Evolutionary conservation across 2,888 invertebrate genomes (phyloP).

Genomic region (Tineola bisselliella): DNA sequence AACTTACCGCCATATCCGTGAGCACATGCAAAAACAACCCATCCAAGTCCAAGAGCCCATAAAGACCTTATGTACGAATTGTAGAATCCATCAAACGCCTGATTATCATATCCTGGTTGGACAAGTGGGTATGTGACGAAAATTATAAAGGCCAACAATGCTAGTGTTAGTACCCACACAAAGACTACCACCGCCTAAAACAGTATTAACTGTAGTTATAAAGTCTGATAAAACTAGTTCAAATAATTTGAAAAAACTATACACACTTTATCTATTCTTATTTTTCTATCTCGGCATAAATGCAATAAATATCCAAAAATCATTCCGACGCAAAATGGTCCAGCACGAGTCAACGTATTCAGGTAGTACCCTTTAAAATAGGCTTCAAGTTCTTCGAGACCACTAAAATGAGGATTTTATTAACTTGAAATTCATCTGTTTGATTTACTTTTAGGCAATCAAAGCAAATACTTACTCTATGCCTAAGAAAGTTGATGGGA

Average conservation of each 20-base stretch:
- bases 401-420: not conserved
- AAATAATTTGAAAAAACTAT: not conserved
- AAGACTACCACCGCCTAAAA: not conserved
- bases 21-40: slow-evolving; percentile 42
- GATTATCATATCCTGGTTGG: slow-evolving; percentile 25
- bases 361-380: slow-evolving; percentile 1
- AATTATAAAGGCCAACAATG: slow-evolving; percentile 19
- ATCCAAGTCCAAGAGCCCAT: slow-evolving; percentile 40
- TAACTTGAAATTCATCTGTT: no score
- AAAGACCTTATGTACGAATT: slow-evolving; percentile 37
- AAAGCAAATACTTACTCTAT: not conserved
- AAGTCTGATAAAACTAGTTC: no score
- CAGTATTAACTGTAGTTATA: no score
- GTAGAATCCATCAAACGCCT: slow-evolving; percentile 22
- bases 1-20: slow-evolving; percentile 46
- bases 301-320: slow-evolving; percentile 8
- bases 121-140: slow-evolving; percentile 23
- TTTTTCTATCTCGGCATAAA: not conserved
- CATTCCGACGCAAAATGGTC: slow-evolving; percentile 11
- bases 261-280: not conserved
- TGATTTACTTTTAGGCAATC: no score
- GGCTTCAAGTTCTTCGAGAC: not conserved
- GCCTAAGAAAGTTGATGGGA: slow-evolving; percentile 9
- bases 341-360: slow-evolving; percentile 7
- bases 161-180: slow-evolving; percentile 22